A percentile compares a stretch with the other conserved stretches of the same genome.
phyloP scores from a whole-genome alignment of 2,113 vertebrate species.

The Balaeniceps rex region DNA sequence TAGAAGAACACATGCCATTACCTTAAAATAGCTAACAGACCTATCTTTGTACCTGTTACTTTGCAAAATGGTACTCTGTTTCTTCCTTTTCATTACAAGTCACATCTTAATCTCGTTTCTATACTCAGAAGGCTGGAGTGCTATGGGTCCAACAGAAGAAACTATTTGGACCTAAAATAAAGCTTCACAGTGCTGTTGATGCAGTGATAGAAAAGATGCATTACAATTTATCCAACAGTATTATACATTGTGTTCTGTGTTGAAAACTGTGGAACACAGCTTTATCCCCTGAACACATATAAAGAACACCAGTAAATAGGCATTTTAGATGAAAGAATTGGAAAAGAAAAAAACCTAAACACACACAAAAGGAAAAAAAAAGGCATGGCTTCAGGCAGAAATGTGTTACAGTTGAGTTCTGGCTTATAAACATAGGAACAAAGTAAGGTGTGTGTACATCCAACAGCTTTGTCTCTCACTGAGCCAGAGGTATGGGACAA shows the following conservation, averaged over 20 bases:
- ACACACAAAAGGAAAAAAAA: background rate
- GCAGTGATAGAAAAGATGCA: background rate
- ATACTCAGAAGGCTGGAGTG: too few relatives aligned
- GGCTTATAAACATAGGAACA: background rate
- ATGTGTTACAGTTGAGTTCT: background rate
- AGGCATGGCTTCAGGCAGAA: background rate
- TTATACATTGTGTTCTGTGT: rapidly evolving
- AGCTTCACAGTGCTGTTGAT: background rate
- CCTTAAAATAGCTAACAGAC: background rate
- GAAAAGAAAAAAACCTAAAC: background rate
- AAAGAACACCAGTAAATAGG: rapidly evolving
- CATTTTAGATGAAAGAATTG: background rate
- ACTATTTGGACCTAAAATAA: background rate
- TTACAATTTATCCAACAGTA: background rate
- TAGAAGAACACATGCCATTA: background rate
- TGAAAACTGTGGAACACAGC: background rate
- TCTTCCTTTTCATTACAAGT: background rate
- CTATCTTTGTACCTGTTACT: background rate
- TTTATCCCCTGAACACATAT: background rate
- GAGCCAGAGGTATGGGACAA: background rate
- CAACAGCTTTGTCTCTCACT: background rate
- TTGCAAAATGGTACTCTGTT: background rate
- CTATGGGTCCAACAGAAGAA: background rate
- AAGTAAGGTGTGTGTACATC: background rate
- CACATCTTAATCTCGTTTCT: background rate